A percentile compares a stretch with the other conserved stretches of the same genome.
phyloP scores from a whole-genome alignment of 2,113 vertebrate species.

The Hydropotes inermis region DNA sequence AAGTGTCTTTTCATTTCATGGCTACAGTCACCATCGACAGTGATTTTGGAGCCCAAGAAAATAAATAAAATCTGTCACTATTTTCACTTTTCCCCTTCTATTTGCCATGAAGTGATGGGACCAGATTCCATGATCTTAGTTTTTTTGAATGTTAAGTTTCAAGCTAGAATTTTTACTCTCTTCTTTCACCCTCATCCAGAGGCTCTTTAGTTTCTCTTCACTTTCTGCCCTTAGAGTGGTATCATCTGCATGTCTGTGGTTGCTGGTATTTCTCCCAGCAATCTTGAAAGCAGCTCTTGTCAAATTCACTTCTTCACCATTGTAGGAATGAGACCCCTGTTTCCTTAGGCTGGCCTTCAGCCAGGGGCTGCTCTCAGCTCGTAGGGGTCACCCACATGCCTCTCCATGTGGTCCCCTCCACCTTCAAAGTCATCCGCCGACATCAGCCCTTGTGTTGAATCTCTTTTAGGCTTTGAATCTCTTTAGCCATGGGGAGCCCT shows the following conservation, averaged over 20 bases:
- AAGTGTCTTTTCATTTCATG: neutral
- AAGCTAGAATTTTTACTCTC: neutral
- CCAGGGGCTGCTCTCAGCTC: neutral
- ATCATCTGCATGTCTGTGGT: neutral
- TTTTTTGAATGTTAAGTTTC: neutral
- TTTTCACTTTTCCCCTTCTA: neutral
- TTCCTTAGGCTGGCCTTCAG: neutral
- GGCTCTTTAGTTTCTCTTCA: neutral
- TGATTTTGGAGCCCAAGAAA: neutral
- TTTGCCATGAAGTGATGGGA: neutral
- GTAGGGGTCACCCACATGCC: neutral
- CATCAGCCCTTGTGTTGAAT: neutral
- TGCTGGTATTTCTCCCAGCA: neutral
- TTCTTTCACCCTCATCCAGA: neutral
- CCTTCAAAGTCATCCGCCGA: neutral
- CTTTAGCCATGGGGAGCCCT: neutral
- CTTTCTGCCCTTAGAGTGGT: neutral
- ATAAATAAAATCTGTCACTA: neutral
- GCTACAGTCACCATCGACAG: neutral
- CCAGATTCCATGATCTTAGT: neutral
- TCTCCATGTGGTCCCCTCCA: neutral
- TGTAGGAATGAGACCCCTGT: neutral
- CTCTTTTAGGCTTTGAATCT: neutral
- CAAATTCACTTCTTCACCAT: neutral
- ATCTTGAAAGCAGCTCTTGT: neutral